Base-by-base conservation (phyloP, 1,140 invertebrate genomes). In the Nymphalis io region DNA sequence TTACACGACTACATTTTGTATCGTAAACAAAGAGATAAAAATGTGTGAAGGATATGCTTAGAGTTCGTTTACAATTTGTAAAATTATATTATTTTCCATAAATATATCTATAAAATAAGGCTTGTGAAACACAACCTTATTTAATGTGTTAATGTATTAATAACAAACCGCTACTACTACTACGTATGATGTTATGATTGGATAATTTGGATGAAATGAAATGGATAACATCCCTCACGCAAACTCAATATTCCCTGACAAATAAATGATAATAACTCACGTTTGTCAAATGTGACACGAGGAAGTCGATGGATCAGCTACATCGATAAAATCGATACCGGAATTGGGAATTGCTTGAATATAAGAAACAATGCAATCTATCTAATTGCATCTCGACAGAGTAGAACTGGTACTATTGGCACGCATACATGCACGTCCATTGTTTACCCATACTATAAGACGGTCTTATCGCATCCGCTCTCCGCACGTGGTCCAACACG, bases 401-500 rank as follows among this genome's bases (percentile, higher is more conserved):
- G 70, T 72, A 72, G 75, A 82, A 80, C 69, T 61, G 48, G 71
- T 46, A 64, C 64, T 70, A 64, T 70, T 63, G 60, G 68, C 61
- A 63, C 60, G 68, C 53, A 70, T 70, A 70, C 55, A 70, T 59
- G 42, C 60, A 60, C 23, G 60, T 39, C 60, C 66, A 68, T 69
- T 69, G 67, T 69, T 69, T 59, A 27, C 39, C 48, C 67, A 62
- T 48, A 58, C 39, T 18, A 38, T 63, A 46, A 62, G 67, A 40
- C 53, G 39, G 46, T 62, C 59, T 82, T 82, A 83, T 79, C 80
- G 75, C 69, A 57, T 60, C 55, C 71, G 55, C 61, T 39, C 46
- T 12, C 51, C 51, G 77, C 84, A 81, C 85, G 84, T 85, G 86
- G 78, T 68, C 48, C 40, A 59, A 65, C 58, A 59, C 76, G 60